Conservation (phyloP, 2,888 invertebrate genomes). For the Scaptomyza flava region DNA sequence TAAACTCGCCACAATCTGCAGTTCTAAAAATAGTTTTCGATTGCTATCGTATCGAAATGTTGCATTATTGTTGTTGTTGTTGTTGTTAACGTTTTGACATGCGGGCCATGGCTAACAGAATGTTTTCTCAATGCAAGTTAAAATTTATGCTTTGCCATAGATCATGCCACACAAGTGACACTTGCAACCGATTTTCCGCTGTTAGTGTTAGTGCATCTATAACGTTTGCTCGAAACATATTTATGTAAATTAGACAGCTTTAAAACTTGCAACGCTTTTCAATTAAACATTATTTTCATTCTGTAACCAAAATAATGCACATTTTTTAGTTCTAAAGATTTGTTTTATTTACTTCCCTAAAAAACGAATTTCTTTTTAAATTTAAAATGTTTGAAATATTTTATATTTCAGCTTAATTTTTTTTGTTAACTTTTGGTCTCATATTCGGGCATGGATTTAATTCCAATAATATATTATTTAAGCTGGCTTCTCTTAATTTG, state of each 20-base stretch:
- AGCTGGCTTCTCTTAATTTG: background rate
- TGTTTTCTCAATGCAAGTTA: conserved; percentile 42
- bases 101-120: conserved; percentile 27
- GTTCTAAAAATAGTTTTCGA: conserved; percentile 64
- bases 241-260: conserved; percentile 8
- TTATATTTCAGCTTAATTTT: background rate
- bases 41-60: conserved; percentile 60
- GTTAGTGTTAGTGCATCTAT: conserved; percentile 24
- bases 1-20: conserved; percentile 36
- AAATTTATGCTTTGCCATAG: conserved; percentile 70
- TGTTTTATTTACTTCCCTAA: no score
- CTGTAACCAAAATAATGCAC: no score
- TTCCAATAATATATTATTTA: background rate
- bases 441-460: background rate
- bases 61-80: conserved; percentile 12
- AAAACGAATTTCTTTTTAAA: no score
- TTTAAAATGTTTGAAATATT: background rate
- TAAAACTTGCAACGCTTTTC: no score
- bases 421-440: background rate
- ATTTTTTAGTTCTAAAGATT: no score
- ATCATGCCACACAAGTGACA: conserved; percentile 63
- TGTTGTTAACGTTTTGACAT: conserved; percentile 55
- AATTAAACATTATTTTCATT: no score
- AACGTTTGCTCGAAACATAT: background rate
- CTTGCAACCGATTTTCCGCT: conserved; percentile 33